These are phyloP conservation scores for Chloropsis hardwickii DNA, from an alignment of 2,113 vertebrate species.

Conservation along the genomic window DNA sequence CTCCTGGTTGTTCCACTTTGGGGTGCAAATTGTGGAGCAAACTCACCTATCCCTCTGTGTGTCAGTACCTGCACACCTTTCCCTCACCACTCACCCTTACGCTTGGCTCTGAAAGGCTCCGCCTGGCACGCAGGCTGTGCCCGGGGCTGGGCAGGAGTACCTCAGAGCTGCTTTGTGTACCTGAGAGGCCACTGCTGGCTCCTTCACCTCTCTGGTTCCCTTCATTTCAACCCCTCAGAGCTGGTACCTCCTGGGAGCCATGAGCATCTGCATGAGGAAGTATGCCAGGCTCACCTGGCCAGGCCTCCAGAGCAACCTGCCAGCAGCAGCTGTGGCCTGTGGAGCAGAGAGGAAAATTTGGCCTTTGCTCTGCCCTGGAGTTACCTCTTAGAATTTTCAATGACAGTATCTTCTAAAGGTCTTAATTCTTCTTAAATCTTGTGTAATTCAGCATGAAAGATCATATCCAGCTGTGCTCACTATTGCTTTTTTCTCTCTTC, in stretches of 20 bases:
- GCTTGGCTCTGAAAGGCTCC: not conserved
- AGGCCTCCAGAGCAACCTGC: not conserved
- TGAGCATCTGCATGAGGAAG: accelerated
- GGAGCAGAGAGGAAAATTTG: not conserved
- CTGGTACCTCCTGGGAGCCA: not conserved
- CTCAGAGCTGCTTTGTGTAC: not conserved
- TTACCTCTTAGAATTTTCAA: not conserved
- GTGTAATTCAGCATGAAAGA: constrained; percentile 46
- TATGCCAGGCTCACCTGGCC: not conserved
- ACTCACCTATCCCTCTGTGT: not conserved
- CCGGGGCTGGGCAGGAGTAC: not conserved
- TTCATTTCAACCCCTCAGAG: not conserved
- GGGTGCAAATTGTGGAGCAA: not conserved
- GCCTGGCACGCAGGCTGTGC: accelerated
- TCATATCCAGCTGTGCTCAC: constrained; percentile 41
- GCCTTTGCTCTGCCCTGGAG: not conserved
- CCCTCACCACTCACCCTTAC: not conserved
- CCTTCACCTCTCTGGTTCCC: not conserved
- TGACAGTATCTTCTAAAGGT: not conserved
- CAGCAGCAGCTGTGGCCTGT: not conserved
- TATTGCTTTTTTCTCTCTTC: constrained; percentile 20
- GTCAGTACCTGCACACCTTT: not conserved
- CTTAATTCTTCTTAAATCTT: constrained; percentile 27
- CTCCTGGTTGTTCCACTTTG: not conserved
- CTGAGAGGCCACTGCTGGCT: not conserved